phyloP scores from a whole-genome alignment of 1,140 invertebrate genomes.

The Reticulitermes speratus region DNA sequence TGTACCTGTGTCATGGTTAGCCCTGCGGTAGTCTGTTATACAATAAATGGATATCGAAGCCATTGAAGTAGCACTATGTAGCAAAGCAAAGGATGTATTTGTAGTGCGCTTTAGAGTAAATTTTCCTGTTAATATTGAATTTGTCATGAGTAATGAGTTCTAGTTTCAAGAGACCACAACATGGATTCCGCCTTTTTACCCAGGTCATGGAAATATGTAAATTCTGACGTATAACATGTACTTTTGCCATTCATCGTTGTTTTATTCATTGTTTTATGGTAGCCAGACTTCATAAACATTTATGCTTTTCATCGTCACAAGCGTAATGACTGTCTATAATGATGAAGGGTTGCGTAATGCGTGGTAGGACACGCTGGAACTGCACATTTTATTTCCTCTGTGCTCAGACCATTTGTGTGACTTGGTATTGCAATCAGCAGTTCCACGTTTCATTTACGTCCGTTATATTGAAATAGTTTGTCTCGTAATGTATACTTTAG shows the following conservation, averaged over 20 bases:
- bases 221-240: background rate
- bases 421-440: no score
- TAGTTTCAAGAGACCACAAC: background rate
- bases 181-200: background rate
- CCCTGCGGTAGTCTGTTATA: no score
- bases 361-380: background rate
- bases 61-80: no score
- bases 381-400: background rate
- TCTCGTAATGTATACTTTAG: no score
- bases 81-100: no score
- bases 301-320: background rate
- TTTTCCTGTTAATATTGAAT: no score
- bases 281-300: background rate
- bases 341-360: background rate
- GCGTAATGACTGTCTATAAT: background rate
- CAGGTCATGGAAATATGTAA: background rate
- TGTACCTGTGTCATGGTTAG: no score
- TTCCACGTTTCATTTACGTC: no score
- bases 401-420: no score
- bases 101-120: no score
- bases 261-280: constrained; percentile 5
- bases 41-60: no score
- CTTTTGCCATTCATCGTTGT: background rate
- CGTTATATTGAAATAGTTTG: no score
- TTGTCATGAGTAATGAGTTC: background rate